phyloP scores from a whole-genome alignment of 2,888 invertebrate genomes.

The Pachydiplax longipennis region DNA sequence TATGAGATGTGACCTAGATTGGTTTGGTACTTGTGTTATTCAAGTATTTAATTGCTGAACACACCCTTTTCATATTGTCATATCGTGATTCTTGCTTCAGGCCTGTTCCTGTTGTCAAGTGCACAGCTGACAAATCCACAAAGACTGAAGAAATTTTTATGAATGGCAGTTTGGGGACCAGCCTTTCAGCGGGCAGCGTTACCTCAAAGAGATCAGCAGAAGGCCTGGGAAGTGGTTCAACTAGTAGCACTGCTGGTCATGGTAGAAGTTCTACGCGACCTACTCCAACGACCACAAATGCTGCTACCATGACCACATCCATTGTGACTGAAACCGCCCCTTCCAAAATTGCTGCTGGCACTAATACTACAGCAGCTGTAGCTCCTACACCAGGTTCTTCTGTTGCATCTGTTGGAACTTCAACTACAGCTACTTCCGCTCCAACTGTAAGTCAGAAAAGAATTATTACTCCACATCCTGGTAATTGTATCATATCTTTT shows the following conservation, averaged over 20 bases:
- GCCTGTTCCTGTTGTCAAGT: constrained; percentile 59
- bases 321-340: constrained; percentile 52
- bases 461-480: not conserved
- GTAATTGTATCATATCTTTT: no score
- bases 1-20: not conserved
- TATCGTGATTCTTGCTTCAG: constrained; percentile 51
- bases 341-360: constrained; percentile 45
- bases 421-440: constrained; percentile 46
- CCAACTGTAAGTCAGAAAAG: constrained; percentile 2
- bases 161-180: constrained; percentile 53
- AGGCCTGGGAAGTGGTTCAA: constrained; percentile 43
- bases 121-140: constrained; percentile 73
- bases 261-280: constrained; percentile 33
- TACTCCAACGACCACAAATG: constrained; percentile 61
- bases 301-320: constrained; percentile 65
- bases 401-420: constrained; percentile 46
- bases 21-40: constrained; percentile 40
- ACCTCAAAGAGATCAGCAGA: constrained; percentile 49
- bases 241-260: constrained; percentile 1
- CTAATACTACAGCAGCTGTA: constrained; percentile 46
- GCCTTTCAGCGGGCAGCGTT: constrained; percentile 48
- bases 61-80: not conserved
- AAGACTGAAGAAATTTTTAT: constrained; percentile 68
- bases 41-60: not conserved
- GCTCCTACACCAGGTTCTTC: constrained; percentile 47